A percentile compares a stretch with the other conserved stretches of the same genome.
Conservation (phyloP, 2,888 invertebrate species). For the Stenchaetothrips biformis region DNA sequence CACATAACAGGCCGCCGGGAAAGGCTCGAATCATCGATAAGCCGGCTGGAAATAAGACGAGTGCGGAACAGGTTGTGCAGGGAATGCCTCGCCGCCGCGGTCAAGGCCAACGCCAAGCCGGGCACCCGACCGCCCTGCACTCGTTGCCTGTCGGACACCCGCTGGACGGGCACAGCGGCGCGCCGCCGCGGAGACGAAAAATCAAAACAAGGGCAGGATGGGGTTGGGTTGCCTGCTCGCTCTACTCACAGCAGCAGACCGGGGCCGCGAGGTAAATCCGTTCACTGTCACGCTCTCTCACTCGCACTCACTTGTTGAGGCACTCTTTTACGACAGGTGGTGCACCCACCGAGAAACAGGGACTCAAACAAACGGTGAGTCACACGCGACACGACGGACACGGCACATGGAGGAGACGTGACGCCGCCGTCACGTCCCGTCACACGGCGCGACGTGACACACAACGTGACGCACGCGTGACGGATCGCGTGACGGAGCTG, state of each 20-base stretch:
- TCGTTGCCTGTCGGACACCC: background rate
- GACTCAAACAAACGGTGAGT: background rate
- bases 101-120: background rate
- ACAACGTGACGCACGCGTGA: background rate
- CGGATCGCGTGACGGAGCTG: background rate
- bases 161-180: too few relatives aligned
- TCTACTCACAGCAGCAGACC: too few relatives aligned
- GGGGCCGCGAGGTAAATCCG: background rate
- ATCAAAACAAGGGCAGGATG: too few relatives aligned
- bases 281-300: background rate
- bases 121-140: background rate
- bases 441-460: background rate
- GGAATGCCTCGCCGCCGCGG: background rate
- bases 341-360: background rate
- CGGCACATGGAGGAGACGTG: background rate
- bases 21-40: background rate
- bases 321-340: background rate
- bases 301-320: background rate
- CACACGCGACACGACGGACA: background rate
- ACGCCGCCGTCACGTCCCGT: background rate
- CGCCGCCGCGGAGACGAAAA: too few relatives aligned
- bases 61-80: background rate
- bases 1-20: background rate
- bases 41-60: background rate
- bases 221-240: too few relatives aligned